Evolutionary conservation across 2,797 vertebrate genomes (phyloP).

Genomic region (Pipistrellus pygmaeus): DNA sequence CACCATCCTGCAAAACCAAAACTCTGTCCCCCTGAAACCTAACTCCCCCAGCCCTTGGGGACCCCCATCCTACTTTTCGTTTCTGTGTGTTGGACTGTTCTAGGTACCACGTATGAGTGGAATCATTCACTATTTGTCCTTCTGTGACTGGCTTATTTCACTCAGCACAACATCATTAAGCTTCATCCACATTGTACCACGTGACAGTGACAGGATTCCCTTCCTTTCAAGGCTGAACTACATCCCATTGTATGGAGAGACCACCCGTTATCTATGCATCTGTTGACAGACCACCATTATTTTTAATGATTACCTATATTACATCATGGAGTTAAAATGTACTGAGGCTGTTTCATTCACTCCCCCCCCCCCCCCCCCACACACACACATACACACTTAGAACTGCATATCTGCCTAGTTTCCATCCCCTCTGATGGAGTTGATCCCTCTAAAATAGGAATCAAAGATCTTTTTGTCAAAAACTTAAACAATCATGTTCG

Average conservation of each 20-base stretch:
- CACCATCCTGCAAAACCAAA: neutral
- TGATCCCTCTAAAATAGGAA: neutral
- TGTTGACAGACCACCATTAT: too few species aligned
- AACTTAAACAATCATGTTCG: fast-evolving
- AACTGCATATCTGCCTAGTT: neutral
- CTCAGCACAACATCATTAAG: neutral
- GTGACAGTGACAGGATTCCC: neutral
- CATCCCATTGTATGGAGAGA: neutral
- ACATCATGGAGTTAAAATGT: too few species aligned
- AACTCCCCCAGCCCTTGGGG: neutral
- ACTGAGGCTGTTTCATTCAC: neutral
- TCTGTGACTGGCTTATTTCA: neutral
- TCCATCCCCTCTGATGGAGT: neutral
- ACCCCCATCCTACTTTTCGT: neutral
- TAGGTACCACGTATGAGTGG: neutral
- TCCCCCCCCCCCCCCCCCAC: neutral
- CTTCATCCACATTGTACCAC: fast-evolving
- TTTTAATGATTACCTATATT: neutral
- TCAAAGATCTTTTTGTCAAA: neutral
- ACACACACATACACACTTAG: neutral
- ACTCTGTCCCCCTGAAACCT: neutral
- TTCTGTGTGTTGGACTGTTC: neutral
- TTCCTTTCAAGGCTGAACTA: neutral
- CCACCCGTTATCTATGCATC: neutral
- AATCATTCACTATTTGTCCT: neutral